These are phyloP conservation scores for Terrapene triunguis DNA, from an alignment of 2,113 vertebrate genomes.

Conservation along the genomic window DNA sequence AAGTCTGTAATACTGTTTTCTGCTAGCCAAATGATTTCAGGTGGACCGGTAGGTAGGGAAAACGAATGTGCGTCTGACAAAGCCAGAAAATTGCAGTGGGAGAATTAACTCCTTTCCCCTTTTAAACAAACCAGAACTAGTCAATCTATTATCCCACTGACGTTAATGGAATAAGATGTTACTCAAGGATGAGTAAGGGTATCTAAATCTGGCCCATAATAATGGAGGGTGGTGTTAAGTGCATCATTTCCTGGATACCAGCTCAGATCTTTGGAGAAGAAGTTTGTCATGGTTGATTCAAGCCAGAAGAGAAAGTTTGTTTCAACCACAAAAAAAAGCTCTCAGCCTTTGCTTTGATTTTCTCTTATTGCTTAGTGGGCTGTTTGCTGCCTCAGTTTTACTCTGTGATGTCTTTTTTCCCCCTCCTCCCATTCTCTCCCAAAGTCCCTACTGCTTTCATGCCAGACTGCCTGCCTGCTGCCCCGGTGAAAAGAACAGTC, in stretches of 20 bases:
- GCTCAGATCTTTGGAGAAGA: not conserved
- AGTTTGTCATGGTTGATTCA: not conserved
- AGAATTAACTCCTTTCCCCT: not conserved
- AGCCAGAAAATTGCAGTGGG: not conserved
- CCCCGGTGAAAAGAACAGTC: not conserved
- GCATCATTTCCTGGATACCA: not conserved
- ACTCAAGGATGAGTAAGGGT: not conserved
- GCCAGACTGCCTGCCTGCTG: not conserved
- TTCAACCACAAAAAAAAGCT: not conserved
- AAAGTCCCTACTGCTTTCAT: not conserved
- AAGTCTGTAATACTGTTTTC: not conserved
- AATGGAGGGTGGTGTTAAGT: accelerated
- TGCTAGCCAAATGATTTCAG: accelerated
- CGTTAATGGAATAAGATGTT: not conserved
- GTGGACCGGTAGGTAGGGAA: not conserved
- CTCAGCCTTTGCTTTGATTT: accelerated
- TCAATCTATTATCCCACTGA: not conserved
- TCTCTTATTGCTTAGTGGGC: not conserved
- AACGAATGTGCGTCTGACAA: not conserved
- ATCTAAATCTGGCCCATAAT: not conserved
- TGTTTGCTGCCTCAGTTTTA: not conserved
- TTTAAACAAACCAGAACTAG: not conserved
- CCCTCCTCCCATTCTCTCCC: not conserved
- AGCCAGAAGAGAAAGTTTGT: not conserved
- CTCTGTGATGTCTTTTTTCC: not conserved